phyloP scores from a whole-genome alignment of 2,113 vertebrate species.

The Nycticryphes semicollaris region DNA sequence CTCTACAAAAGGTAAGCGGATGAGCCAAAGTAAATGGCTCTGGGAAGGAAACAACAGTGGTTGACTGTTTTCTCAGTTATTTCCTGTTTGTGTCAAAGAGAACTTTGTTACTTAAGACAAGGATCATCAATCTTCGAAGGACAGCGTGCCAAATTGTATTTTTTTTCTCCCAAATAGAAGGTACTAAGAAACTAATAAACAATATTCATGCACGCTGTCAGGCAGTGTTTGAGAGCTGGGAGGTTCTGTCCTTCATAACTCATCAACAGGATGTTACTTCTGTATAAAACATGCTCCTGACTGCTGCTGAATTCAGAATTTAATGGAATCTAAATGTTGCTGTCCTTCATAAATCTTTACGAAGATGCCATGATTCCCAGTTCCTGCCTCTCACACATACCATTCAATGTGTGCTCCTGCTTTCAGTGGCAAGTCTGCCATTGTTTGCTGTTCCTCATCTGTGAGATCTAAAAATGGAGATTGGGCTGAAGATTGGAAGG shows the following conservation, averaged over 20 bases:
- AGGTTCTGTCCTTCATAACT: conserved; percentile 64
- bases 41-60: background rate
- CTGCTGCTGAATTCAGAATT: conserved; percentile 54
- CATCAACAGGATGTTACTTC: conserved; percentile 23
- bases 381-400: background rate
- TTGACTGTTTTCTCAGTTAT: conserved; percentile 17
- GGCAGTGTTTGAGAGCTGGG: conserved; percentile 16
- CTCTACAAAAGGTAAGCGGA: conserved; percentile 87
- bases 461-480: background rate
- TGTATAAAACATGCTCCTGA: conserved; percentile 24
- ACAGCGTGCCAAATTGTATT: conserved; percentile 4
- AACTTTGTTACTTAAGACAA: conserved; percentile 3
- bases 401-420: background rate
- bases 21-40: background rate
- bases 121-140: conserved; percentile 25
- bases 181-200: conserved; percentile 61
- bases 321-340: conserved; percentile 43
- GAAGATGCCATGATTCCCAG: background rate
- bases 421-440: background rate
- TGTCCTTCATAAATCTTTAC: conserved; percentile 50
- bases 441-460: background rate
- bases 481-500: background rate
- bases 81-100: conserved; percentile 22
- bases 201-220: conserved; percentile 57
- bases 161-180: conserved; percentile 31